Base-by-base conservation (phyloP, 2,797 vertebrate species). In the Danio albolineatus region DNA sequence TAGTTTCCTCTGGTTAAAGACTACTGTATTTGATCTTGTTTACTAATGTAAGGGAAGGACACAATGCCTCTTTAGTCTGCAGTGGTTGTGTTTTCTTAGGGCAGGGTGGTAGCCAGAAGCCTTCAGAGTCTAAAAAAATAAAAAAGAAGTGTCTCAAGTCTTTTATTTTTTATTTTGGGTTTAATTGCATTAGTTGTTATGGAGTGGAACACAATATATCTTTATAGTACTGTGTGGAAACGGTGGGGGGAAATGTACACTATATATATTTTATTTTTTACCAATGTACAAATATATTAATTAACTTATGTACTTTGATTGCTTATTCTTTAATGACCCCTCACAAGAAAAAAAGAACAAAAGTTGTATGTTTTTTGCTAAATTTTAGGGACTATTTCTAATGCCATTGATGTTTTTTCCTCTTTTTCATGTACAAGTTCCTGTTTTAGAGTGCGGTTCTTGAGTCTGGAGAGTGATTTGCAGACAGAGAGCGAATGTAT, bases 261-360 rank as follows among this genome's bases (percentile, higher is more conserved):
- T 85, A 90, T 90, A 93, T 92, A 92, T 92, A 92, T 91, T 91
- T 94, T 92, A 93, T 94, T 94, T 94, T 95, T 92, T 93, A 93
- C 91, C 92, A 93, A 93, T 94, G 93, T 95, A 94, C 89, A 93
- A 93, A 93, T 91, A 91, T 93, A 92, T 93, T 89, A 90, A 93
- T 94, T 94, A 94, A 94, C 90, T 94, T 93, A 93, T 92, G 92
- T 94, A 92, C 90, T 92, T 92, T 90, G 91, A 93, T 90, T 90
- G 89, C 91, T 90, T 28, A 88, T 89, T 90, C 72, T 91, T 91
- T 80, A 83, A 88, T 89, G 86, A 86, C 88, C 85, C 84, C 87
- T 84, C 51, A 69, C 2, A 81, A 39, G 28, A 86, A 90, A 87
- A 88, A 86, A 87, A n/a, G n/a, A n/a, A n/a, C n/a, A 85, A 88